Base-by-base conservation (phyloP, 1,140 invertebrate species). In the Pseudoatta argentina region DNA sequence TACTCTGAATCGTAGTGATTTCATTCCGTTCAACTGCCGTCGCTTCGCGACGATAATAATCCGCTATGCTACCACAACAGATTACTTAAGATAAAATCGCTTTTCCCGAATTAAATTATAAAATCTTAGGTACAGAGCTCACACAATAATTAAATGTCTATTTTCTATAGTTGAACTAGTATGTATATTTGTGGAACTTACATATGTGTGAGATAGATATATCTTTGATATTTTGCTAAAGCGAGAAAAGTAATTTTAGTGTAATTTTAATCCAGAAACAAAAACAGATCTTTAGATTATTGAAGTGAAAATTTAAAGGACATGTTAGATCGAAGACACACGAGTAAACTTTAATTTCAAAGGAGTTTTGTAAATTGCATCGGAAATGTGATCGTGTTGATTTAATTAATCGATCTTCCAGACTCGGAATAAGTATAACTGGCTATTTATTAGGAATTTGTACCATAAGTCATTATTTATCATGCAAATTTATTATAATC, bases 1-100 rank as follows among this genome's bases (percentile, higher is more conserved):
- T 83, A 83, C 69, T n/a, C 24, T 39, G 8, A 3, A 44, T 79
- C 30, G 51, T n/a, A 75, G 69, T 75, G 79, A 83, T 83, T 73
- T 61, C 18, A 16, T 48, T 8, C 64, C 39, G 30, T 57, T 30
- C 55, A 16, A 24, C 57, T 27, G 21, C 51, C 34, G 21, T 57
- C 34, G 51, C n/a, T 69, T 81, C 30, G 21, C 10, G 21, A 4
- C 48, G 59, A 57, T 81, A 57, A 59, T 71, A 57, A 71, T 71
- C 14, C 77, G 48, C n/a, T 27, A 10, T 18, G 12, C n/a, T 27
- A 6, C 8, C 30, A 39, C n/a, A 44, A 48, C 14, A 34, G 48
- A 75, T 83, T 61, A 69, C 16, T 21, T 39, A 57, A 5, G 3
- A 69, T 24, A 18, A 21, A 39, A 14, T 34, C 30, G 39, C 7